These are phyloP conservation scores for Aphodius sticticus DNA, from an alignment of 2,888 invertebrate genomes.

Conservation along the genomic window DNA sequence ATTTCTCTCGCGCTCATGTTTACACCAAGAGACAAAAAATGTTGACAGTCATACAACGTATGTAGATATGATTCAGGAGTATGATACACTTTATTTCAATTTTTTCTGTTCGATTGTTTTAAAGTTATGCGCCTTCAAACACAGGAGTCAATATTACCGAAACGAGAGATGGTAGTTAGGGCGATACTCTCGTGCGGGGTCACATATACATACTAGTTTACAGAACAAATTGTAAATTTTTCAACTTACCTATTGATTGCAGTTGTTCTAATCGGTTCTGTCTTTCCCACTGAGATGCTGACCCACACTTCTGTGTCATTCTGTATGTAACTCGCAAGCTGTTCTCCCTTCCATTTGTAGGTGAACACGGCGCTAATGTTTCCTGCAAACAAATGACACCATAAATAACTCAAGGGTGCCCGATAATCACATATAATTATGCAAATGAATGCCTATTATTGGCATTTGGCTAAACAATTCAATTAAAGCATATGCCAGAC, in stretches of 20 bases:
- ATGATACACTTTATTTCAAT: no score
- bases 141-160: no score
- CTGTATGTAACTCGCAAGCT: conserved; percentile 74
- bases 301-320: conserved; percentile 74
- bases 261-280: conserved; percentile 62
- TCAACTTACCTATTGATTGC: conserved; percentile 77
- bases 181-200: no score
- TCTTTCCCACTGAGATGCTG: conserved; percentile 73
- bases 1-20: no score
- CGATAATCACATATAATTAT: not conserved
- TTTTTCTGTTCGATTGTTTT: no score
- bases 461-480: not conserved
- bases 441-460: not conserved
- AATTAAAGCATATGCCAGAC: not conserved
- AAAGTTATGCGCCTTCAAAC: no score
- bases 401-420: not conserved
- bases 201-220: no score
- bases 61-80: no score
- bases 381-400: conserved; percentile 63
- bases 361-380: conserved; percentile 86
- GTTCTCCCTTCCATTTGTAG: conserved; percentile 79
- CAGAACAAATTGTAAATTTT: no score
- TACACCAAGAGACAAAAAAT: no score
- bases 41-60: no score
- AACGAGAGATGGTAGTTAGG: no score